Base-by-base conservation (phyloP, 23 tunicate genomes). In the Trididemnum nubilum region DNA sequence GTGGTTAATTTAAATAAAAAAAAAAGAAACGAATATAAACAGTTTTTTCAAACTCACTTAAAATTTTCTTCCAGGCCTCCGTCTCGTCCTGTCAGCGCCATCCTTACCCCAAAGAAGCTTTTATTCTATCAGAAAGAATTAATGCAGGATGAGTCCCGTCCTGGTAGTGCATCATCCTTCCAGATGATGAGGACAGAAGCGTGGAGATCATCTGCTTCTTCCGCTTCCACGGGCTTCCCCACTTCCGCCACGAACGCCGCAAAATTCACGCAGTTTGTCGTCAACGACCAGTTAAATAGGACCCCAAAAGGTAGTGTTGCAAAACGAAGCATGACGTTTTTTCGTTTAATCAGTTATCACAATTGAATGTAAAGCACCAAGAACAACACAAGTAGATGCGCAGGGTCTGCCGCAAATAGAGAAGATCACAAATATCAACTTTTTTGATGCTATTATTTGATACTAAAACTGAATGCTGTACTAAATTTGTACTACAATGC, bases 131-230 rank as follows among this genome's bases (percentile, higher is more conserved):
- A 57, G 19, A 51, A 80, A 1, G 50, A 85, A 30, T 27, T 70
- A 12, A 66, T 51, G n/a, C 57, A 76, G 18, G 38, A 34, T 24
- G 89, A 85, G 5, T 80, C 91, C 4, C 65, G 90, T 28, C 97
- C 90, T 1, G 97, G 89, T 26, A 92, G 92, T 83, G 92, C 92
- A 0, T 87, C 92, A 18, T 86, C 97, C 26, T 92, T 92, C 67
- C 97, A 92, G 67, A 78, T 87, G 51, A 82, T 50, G 73, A 58
- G 97, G 44, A 92, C 97, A 0, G 97, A 92, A 72, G 97, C 97
- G 19, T 92, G 97, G 97, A 60, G 92, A 63, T 87, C 97, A 0
- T 92, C 97, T 0, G 86, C 97, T 19, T 91, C 97, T 0, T 91
- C 97, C 21, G 80, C 38, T 4, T 67, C 74, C 38, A 67, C 74